Evolutionary conservation across 2,113 vertebrate genomes (phyloP), one percentile per base, ranked within the genome.

Genomic region (Oplegnathus fasciatus): DNA sequence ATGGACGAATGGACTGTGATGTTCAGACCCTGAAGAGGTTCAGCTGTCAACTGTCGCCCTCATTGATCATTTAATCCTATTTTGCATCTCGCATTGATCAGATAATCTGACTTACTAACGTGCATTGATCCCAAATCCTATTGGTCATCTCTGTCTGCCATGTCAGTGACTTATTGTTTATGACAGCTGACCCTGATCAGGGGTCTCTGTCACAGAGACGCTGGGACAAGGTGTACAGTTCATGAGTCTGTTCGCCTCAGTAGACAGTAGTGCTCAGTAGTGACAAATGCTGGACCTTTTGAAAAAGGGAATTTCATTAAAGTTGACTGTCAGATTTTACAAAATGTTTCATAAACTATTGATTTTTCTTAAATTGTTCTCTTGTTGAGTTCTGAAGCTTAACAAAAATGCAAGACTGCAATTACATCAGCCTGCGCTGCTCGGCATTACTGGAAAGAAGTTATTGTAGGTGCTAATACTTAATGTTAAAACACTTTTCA

Each of bases 91-190:
- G 1, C 28, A 83, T 88, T 75, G 13, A 91, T 87, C 62, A 64
- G 32, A 88, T 89, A 72, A 93, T 88, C 85, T 68, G 73, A 78
- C 18, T 80, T 48, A 69, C 42, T 77, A 69, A 84, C 15, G 57
- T 1, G 4, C 64, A 88, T 84, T 85, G 86, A 92, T 90, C 73
- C 37, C 34, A 69, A 78, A 89, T 90, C 86, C 64, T 66, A 76
- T 62, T 71, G 75, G 70, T 76, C 4, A 9, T 61, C 20, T 61
- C 13, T 28, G n/a, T 82, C 50, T 62, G 65, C 71, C 54, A 61
- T 54, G 65, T 11, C 65, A 50, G 37, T 75, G 60, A 37, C 48
- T 68, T 77, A 68, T 80, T 76, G 52, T 86, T 80, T 67, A 75
- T 84, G 88, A 57, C 75, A 37, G 79, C n/a, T 91, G 79, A 83